These are phyloP conservation scores for Norana najaformis DNA, from an alignment of 2,888 invertebrate species.

Conservation along the genomic window DNA sequence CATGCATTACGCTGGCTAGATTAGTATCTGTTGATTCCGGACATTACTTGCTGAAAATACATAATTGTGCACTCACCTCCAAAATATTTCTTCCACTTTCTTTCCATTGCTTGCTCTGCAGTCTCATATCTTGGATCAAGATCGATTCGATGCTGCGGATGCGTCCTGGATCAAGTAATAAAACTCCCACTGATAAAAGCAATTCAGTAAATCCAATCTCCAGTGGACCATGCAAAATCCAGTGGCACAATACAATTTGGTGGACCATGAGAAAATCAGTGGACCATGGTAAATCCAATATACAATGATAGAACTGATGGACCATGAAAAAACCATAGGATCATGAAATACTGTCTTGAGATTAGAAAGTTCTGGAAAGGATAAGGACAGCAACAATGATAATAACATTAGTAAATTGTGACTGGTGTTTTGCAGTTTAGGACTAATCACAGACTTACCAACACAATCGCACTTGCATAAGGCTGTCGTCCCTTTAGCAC, in stretches of 20 bases:
- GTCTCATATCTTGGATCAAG: conserved; percentile 44
- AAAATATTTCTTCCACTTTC: conserved; percentile 61
- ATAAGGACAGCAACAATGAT: too few species aligned
- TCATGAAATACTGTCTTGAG: too few species aligned
- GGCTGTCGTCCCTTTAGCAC: background rate
- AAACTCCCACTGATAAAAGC: background rate
- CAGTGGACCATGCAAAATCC: background rate
- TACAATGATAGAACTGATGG: background rate
- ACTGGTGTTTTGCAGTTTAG: background rate
- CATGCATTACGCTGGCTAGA: too few species aligned
- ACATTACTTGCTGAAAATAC: too few species aligned
- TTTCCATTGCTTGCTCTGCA: conserved; percentile 57
- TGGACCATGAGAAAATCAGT: background rate
- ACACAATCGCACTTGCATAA: background rate
- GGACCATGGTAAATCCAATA: background rate
- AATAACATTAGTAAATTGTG: background rate
- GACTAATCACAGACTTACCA: background rate
- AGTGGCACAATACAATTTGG: background rate
- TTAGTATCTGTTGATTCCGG: too few species aligned
- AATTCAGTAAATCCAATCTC: background rate
- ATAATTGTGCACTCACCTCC: too few species aligned
- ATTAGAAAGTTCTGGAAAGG: too few species aligned
- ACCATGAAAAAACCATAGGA: background rate
- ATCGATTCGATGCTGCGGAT: conserved; percentile 36
- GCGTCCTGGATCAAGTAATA: background rate